Evolutionary conservation across 2,888 invertebrate species (phyloP).

Genomic region (Clepsis dumicolana): DNA sequence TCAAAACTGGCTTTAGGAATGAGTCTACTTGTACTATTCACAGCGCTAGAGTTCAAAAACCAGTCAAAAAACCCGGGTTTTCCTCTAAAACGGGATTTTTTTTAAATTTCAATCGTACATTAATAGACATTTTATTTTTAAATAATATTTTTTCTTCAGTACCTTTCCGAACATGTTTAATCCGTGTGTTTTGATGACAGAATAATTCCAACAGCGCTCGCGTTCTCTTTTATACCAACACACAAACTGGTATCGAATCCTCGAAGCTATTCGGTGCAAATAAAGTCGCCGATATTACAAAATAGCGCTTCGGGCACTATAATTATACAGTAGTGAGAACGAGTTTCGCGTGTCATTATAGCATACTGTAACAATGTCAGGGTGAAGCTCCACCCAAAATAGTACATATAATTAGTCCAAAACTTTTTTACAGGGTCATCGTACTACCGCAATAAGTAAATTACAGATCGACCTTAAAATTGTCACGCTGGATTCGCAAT

Average conservation of each 20-base stretch:
- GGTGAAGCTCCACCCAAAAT: constrained; percentile 52
- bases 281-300: constrained; percentile 45
- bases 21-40: too few relatives aligned
- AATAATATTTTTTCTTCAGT: constrained; percentile 45
- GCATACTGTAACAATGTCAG: constrained; percentile 61
- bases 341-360: constrained; percentile 39
- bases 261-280: constrained; percentile 48
- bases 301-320: constrained; percentile 47
- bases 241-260: constrained; percentile 71
- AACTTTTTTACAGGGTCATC: constrained; percentile 28
- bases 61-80: too few relatives aligned
- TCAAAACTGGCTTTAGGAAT: too few relatives aligned
- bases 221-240: constrained; percentile 76
- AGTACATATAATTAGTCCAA: constrained; percentile 35
- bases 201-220: constrained; percentile 66
- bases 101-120: background rate
- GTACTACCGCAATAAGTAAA: constrained; percentile 11
- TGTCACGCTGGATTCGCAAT: constrained; percentile 20
- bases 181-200: constrained; percentile 61
- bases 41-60: too few relatives aligned
- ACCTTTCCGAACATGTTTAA: constrained; percentile 76
- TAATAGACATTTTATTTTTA: background rate
- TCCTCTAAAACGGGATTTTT: background rate
- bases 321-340: constrained; percentile 40
- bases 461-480: constrained; percentile 23